Evolutionary conservation across 1,140 invertebrate species (phyloP).

Genomic region (Eriocheir sinensis): DNA sequence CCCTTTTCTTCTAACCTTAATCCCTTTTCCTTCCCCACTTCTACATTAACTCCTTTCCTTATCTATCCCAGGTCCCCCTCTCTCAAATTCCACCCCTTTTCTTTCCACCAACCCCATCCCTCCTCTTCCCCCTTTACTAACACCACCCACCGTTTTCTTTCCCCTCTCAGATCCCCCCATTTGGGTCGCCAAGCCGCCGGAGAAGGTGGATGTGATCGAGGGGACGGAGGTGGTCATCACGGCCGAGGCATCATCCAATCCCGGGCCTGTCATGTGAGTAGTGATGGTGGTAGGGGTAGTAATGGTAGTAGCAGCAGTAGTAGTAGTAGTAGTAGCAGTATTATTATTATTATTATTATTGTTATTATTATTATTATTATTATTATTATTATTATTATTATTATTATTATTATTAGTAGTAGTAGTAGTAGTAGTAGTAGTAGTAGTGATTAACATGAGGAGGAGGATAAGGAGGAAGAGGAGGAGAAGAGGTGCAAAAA

Average conservation of each 20-base stretch:
- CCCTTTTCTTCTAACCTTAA: too few species aligned
- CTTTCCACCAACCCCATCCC: background rate
- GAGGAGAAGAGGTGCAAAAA: too few species aligned
- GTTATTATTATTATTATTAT: background rate
- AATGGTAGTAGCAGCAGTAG: too few species aligned
- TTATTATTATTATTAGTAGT: background rate
- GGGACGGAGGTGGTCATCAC: constrained; percentile 55
- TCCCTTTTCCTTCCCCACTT: background rate
- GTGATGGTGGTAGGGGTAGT: too few species aligned
- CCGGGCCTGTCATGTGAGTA: constrained; percentile 58
- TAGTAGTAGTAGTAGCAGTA: too few species aligned
- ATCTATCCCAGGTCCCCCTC: background rate
- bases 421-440: background rate
- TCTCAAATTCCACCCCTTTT: background rate
- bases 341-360: too few species aligned
- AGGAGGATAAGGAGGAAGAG: too few species aligned
- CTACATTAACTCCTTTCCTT: too few species aligned
- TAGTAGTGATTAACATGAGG: too few species aligned
- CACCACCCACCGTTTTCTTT: background rate
- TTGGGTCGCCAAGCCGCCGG: constrained; percentile 42
- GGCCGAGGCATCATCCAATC: constrained; percentile 46
- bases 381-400: too few species aligned
- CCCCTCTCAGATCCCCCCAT: constrained; percentile 41
- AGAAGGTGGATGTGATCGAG: constrained; percentile 57
- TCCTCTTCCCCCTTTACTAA: background rate